Percentiles rank a stretch among this genome's conserved stretches.
Evolutionary conservation across 2,797 vertebrate species (phyloP).

Genomic region (Neoniphon sammara): DNA sequence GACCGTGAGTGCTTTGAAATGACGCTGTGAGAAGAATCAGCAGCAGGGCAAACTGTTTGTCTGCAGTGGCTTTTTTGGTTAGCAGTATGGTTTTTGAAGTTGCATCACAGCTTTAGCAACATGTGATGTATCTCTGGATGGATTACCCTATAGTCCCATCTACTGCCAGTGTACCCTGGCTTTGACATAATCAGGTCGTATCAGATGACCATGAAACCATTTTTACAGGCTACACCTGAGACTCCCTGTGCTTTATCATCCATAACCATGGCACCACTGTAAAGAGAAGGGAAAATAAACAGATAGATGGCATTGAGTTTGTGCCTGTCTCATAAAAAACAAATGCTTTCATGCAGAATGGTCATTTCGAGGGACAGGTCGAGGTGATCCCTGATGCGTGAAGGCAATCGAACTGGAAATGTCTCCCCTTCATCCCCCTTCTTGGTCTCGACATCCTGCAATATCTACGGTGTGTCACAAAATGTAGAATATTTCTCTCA

Average conservation of each 20-base stretch:
- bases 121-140: constrained; percentile 11
- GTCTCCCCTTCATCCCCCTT: constrained; percentile 1
- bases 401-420: constrained; percentile 41
- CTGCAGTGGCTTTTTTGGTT: background rate
- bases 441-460: constrained; percentile 6
- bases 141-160: background rate
- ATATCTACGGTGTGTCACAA: background rate
- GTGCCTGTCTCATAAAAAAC: constrained; percentile 30
- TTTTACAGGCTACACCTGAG: constrained; percentile 65
- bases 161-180: constrained; percentile 39
- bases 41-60: background rate
- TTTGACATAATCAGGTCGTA: constrained; percentile 63
- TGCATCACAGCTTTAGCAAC: background rate
- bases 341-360: constrained; percentile 46
- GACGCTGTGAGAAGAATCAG: background rate
- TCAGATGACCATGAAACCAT: constrained; percentile 63
- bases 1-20: constrained; percentile 15
- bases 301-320: constrained; percentile 40
- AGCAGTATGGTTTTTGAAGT: background rate
- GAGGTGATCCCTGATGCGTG: constrained; percentile 51
- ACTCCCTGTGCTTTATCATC: constrained; percentile 57
- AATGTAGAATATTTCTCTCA: constrained; percentile 6
- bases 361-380: constrained; percentile 46
- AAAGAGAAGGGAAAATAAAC: constrained; percentile 56
- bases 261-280: constrained; percentile 39